Conservation (phyloP, 2,888 invertebrate genomes). For the Euphydryas editha region DNA sequence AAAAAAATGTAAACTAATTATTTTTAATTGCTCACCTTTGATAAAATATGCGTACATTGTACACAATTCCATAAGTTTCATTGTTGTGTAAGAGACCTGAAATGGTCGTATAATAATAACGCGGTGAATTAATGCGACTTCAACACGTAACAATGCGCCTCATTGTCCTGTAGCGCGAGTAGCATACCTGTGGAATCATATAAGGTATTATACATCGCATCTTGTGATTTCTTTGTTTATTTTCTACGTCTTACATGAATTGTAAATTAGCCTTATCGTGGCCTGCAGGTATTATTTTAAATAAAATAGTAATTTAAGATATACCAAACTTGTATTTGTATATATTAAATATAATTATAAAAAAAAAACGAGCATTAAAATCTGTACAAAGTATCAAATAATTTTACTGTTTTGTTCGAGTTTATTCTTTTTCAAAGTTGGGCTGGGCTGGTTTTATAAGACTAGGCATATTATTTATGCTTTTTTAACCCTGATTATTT, state of each 20-base stretch:
- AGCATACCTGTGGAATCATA: background rate
- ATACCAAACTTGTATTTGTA: too few relatives aligned
- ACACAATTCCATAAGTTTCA: background rate
- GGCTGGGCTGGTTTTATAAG: too few relatives aligned
- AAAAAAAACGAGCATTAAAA: too few relatives aligned
- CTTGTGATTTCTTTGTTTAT: slow-evolving; percentile 3
- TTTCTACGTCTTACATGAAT: background rate
- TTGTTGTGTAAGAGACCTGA: slow-evolving; percentile 24
- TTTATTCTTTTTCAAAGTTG: too few relatives aligned
- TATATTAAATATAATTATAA: too few relatives aligned
- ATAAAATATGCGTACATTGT: slow-evolving; percentile 4
- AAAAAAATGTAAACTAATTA: background rate
- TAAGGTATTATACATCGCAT: slow-evolving; percentile 1
- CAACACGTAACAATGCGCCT: slow-evolving; percentile 21
- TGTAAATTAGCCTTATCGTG: background rate
- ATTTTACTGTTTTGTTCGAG: too few relatives aligned
- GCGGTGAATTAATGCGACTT: slow-evolving; percentile 18
- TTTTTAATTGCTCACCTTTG: background rate
- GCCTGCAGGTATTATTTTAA: background rate
- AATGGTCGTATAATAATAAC: slow-evolving; percentile 26
- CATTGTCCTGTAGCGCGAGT: slow-evolving; percentile 16
- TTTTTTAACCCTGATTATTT: too few relatives aligned
- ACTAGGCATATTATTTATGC: too few relatives aligned
- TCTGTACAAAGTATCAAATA: too few relatives aligned
- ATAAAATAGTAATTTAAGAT: background rate